phyloP scores from a whole-genome alignment of 2,797 vertebrate genomes.

The Rhincodon typus region DNA sequence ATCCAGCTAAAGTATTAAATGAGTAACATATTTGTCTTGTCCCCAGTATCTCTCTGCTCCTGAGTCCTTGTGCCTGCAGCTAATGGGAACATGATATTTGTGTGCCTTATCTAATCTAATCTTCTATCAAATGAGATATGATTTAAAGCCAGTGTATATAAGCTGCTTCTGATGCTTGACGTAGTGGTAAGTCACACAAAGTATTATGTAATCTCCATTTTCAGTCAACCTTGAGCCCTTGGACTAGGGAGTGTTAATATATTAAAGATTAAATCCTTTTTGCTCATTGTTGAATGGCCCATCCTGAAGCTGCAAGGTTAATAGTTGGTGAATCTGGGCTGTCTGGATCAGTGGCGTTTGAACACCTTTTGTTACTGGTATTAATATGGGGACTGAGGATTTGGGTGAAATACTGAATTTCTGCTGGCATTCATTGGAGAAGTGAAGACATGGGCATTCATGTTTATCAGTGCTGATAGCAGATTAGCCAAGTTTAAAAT shows the following conservation, averaged over 20 bases:
- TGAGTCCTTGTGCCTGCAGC: neutral
- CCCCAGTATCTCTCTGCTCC: neutral
- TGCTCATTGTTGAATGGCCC: neutral
- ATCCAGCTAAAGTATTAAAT: too few species aligned
- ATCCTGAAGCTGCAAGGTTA: too few species aligned
- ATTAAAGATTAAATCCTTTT: neutral
- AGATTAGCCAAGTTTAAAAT: constrained; percentile 22
- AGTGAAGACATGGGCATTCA: neutral
- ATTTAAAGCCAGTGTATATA: neutral
- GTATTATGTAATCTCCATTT: neutral
- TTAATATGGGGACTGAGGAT: neutral
- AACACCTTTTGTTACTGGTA: neutral
- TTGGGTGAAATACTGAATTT: neutral
- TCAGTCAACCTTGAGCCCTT: neutral
- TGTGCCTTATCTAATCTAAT: neutral
- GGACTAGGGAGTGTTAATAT: neutral
- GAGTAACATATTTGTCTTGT: too few species aligned
- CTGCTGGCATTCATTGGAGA: neutral
- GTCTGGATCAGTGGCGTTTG: neutral
- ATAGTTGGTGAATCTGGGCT: neutral
- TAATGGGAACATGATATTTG: neutral
- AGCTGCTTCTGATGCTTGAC: neutral
- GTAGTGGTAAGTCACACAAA: neutral
- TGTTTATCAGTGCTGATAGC: constrained; percentile 9
- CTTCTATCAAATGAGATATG: neutral